Conservation (phyloP, 2,888 invertebrate genomes). For the Pemphredon lugubris region DNA sequence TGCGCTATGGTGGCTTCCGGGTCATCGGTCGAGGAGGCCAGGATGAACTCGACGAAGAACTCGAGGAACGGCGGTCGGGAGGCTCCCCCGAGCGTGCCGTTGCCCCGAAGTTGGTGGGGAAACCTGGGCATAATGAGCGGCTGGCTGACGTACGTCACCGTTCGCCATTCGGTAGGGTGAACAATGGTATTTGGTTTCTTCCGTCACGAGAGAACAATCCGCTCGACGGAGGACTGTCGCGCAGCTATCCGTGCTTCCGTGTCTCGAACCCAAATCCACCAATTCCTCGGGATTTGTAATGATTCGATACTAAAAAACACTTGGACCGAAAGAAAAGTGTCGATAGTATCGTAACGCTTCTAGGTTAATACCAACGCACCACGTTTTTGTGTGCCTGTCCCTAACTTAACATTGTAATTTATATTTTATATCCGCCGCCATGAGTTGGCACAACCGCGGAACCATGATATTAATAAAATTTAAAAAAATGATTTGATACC, state of each 20-base stretch:
- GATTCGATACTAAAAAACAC: too few species aligned
- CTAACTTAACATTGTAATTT: too few species aligned
- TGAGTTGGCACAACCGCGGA: too few species aligned
- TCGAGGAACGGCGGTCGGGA: slow-evolving; percentile 40
- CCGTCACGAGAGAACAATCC: slow-evolving; percentile 45
- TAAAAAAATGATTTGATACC: too few species aligned
- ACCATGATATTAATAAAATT: too few species aligned
- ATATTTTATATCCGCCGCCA: too few species aligned
- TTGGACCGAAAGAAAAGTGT: too few species aligned
- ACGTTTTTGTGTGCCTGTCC: too few species aligned
- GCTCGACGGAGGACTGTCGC: slow-evolving; percentile 28
- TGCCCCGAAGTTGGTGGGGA: slow-evolving; percentile 37
- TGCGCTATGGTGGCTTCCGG: slow-evolving; percentile 54
- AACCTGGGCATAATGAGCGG: slow-evolving; percentile 58
- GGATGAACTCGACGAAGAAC: slow-evolving; percentile 41
- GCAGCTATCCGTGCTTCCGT: slow-evolving; percentile 49
- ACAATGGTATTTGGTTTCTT: slow-evolving; percentile 53
- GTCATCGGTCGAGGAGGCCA: slow-evolving; percentile 57
- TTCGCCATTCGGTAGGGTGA: slow-evolving; percentile 55
- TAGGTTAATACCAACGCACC: too few species aligned
- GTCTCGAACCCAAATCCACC: slow-evolving; percentile 40
- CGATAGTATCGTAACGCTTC: too few species aligned
- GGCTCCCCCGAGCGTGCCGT: slow-evolving; percentile 32
- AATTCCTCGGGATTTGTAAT: neutral
- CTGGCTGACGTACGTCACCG: slow-evolving; percentile 58